A percentile compares a stretch with the other conserved stretches of the same genome.
Evolutionary conservation across 2,888 invertebrate genomes (phyloP).

Genomic region (Bedellia somnulentella): DNA sequence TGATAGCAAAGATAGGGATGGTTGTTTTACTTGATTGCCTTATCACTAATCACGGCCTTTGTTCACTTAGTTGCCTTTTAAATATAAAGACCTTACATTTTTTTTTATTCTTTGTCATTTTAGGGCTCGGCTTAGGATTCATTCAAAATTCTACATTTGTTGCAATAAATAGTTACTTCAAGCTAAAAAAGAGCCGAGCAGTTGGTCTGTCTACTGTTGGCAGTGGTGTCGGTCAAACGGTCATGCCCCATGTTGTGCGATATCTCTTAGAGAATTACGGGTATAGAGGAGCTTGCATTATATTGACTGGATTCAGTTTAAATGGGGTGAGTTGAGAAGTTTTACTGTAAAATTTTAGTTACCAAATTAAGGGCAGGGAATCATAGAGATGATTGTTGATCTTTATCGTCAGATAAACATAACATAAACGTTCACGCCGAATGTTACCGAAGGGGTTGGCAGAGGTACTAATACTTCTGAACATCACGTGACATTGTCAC

Average conservation of each 20-base stretch:
- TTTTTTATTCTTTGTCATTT: conserved; percentile 13
- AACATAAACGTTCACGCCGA: too few species aligned
- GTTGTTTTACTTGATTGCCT: too few species aligned
- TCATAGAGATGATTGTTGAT: too few species aligned
- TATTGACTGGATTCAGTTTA: conserved; percentile 65
- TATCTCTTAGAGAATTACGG: conserved; percentile 66
- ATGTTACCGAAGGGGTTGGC: neutral
- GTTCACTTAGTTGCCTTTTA: too few species aligned
- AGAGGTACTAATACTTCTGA: neutral
- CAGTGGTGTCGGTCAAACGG: conserved; percentile 73
- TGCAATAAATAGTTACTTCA: conserved; percentile 72
- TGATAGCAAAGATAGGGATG: too few species aligned
- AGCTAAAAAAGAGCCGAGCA: conserved; percentile 67
- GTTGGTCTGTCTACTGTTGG: conserved; percentile 76
- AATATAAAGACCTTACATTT: too few species aligned
- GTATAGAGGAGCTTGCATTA: conserved; percentile 64
- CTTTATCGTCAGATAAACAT: too few species aligned
- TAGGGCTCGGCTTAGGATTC: conserved; percentile 70
- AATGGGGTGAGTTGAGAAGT: conserved; percentile 69
- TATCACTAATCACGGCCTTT: too few species aligned
- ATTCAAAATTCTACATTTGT: conserved; percentile 73
- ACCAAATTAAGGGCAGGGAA: too few species aligned
- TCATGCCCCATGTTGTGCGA: conserved; percentile 72
- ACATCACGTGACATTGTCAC: too few species aligned
- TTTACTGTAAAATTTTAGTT: too few species aligned